Conservation (phyloP, 2,797 vertebrate species). For the Crenichthys baileyi region DNA sequence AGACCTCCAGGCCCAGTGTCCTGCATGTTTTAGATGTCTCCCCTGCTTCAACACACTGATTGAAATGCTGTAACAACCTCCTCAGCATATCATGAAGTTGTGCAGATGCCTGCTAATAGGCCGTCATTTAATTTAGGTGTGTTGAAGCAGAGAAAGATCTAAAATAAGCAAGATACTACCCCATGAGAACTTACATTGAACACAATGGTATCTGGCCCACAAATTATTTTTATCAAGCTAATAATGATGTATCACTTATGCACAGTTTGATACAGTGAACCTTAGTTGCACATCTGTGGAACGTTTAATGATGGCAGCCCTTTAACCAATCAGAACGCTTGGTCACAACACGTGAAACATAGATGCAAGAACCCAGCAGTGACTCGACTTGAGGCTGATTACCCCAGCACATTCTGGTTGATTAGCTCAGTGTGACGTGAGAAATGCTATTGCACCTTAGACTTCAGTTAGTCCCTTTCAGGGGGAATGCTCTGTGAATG, state of each 20-base stretch:
- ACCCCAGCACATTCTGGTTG: not conserved
- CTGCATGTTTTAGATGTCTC: not conserved
- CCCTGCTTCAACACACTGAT: too few relatives aligned
- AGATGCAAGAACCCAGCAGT: not conserved
- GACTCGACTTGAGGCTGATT: slow-evolving; percentile 4
- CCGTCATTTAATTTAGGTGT: not conserved
- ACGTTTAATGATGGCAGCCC: not conserved
- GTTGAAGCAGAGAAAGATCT: not conserved
- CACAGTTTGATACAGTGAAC: not conserved
- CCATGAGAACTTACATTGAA: too few relatives aligned
- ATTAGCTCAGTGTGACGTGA: slow-evolving; percentile 2
- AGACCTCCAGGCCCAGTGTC: not conserved
- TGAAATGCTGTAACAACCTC: not conserved
- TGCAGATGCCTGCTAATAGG: not conserved
- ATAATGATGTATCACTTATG: not conserved
- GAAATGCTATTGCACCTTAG: not conserved
- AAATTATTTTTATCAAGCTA: not conserved
- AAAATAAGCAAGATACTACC: not conserved
- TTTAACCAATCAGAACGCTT: not conserved
- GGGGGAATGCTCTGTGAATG: not conserved
- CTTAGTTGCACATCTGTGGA: not conserved
- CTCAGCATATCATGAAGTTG: not conserved
- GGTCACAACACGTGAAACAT: not conserved
- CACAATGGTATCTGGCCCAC: not conserved
- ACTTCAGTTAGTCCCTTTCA: not conserved